These are phyloP conservation scores for Lerista edwardsae DNA, from an alignment of 2,797 vertebrate species.

Conservation along the genomic window DNA sequence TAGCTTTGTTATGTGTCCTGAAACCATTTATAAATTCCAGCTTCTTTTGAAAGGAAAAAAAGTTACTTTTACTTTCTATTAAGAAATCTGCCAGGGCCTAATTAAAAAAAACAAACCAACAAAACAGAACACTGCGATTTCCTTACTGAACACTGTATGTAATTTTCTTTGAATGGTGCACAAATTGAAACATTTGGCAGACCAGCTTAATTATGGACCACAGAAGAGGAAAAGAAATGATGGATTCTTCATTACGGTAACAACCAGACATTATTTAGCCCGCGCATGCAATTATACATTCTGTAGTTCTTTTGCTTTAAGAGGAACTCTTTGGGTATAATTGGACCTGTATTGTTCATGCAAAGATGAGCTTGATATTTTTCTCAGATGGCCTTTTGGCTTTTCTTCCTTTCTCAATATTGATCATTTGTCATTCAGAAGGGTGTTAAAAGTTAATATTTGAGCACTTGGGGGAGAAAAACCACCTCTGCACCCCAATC, in stretches of 20 bases:
- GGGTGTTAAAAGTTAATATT: background rate
- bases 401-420: slow-evolving; percentile 44
- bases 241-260: slow-evolving; percentile 64
- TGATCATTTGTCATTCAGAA: slow-evolving; percentile 32
- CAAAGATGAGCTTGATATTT: slow-evolving; percentile 35
- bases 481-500: background rate
- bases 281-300: slow-evolving; percentile 63
- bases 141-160: slow-evolving; percentile 40
- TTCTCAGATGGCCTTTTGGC: slow-evolving; percentile 17
- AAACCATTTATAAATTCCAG: slow-evolving; percentile 48
- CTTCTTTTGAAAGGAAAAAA: slow-evolving; percentile 42
- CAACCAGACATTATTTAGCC: slow-evolving; percentile 54
- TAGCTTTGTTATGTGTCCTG: slow-evolving; percentile 32
- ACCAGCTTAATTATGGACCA: slow-evolving; percentile 62
- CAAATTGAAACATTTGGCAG: slow-evolving; percentile 56
- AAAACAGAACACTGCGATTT: slow-evolving; percentile 19
- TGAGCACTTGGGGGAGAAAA: background rate
- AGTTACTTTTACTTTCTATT: slow-evolving; percentile 41
- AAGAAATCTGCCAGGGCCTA: slow-evolving; percentile 34
- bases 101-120: background rate
- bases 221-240: slow-evolving; percentile 66
- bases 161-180: slow-evolving; percentile 64
- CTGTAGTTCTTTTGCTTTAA: slow-evolving; percentile 47
- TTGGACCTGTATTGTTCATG: slow-evolving; percentile 21
- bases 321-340: slow-evolving; percentile 44